These are phyloP conservation scores for Holacanthus passer DNA, from an alignment of 2,113 vertebrate genomes.

Conservation along the genomic window DNA sequence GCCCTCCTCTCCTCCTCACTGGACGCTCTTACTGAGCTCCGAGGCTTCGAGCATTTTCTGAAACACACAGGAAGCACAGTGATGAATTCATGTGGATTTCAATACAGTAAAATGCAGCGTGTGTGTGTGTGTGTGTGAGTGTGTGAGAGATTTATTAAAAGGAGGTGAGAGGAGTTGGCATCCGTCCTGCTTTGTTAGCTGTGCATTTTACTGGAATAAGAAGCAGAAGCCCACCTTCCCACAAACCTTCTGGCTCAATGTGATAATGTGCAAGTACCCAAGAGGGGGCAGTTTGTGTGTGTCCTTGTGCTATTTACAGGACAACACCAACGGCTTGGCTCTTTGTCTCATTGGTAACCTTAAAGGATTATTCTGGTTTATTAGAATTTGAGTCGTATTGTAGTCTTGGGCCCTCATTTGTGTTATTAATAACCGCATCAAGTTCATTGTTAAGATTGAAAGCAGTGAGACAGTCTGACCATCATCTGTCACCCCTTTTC, in stretches of 20 bases:
- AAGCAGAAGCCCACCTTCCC: conserved; percentile 2
- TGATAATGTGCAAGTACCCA: neutral
- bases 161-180: neutral
- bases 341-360: neutral
- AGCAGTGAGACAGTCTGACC: no score
- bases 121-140: neutral
- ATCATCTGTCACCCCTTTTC: no score
- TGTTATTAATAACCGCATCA: neutral
- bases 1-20: conserved; percentile 59
- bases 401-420: neutral
- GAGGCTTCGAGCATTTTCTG: conserved; percentile 82
- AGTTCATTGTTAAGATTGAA: neutral
- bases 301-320: neutral
- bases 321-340: neutral
- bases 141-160: neutral
- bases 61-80: conserved; percentile 50
- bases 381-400: no score
- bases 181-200: neutral
- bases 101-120: neutral
- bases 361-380: neutral
- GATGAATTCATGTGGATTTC: neutral
- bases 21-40: conserved; percentile 53
- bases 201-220: neutral
- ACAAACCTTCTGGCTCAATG: neutral
- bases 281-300: neutral